Evolutionary conservation across 2,888 invertebrate genomes (phyloP).

Genomic region (Cinara cedri): DNA sequence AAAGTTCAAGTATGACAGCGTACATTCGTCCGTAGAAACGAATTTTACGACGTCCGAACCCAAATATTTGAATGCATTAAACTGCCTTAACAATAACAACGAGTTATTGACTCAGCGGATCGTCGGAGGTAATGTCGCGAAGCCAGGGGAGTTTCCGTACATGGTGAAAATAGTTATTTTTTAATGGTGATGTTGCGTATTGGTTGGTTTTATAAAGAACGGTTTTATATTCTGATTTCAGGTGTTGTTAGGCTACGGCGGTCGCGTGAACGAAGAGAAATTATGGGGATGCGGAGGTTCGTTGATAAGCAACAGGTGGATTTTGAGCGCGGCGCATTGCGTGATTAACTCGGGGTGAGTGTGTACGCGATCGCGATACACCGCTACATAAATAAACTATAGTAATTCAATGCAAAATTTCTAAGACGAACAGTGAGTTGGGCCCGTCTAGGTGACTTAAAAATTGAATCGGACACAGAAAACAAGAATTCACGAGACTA

Average conservation of each 20-base stretch:
- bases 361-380: background rate
- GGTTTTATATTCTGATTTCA: background rate
- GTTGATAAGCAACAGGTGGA: constrained; percentile 39
- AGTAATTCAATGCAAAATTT: background rate
- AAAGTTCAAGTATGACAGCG: too few species aligned
- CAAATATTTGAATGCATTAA: background rate
- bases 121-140: constrained; percentile 1
- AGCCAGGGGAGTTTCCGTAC: constrained; percentile 47
- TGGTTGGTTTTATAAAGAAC: background rate
- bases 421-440: constrained; percentile 33
- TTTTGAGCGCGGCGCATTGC: constrained; percentile 42
- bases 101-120: background rate
- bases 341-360: background rate
- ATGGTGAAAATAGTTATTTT: constrained; percentile 32
- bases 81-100: constrained; percentile 12
- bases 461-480: constrained; percentile 8
- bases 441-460: constrained; percentile 45
- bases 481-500: constrained; percentile 67
- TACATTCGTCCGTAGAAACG: background rate
- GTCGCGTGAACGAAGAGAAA: background rate
- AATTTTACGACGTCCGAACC: background rate
- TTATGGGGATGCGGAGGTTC: constrained; percentile 42
- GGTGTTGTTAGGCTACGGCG: constrained; percentile 31
- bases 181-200: background rate
- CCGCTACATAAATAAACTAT: background rate